phyloP scores from a whole-genome alignment of 35 echinoderm and acorn worm genomes.

The Eucidaris tribuloides region DNA sequence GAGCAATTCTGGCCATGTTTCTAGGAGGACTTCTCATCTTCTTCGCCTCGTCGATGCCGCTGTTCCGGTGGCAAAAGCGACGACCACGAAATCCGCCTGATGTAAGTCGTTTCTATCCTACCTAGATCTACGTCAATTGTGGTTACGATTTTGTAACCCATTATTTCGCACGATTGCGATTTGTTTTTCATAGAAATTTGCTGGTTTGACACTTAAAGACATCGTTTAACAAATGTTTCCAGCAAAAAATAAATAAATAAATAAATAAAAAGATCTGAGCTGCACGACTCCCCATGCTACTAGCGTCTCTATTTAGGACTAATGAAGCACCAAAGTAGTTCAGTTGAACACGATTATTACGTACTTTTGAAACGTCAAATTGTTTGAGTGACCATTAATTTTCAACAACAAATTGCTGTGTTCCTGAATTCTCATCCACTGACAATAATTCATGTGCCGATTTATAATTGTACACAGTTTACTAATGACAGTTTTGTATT shows the following conservation, averaged over 20 bases:
- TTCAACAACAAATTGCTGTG: no score
- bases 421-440: no score
- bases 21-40: constrained; percentile 42
- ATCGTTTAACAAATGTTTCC: no score
- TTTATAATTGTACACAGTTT: no score
- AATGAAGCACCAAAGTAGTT: no score
- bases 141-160: background rate
- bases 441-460: no score
- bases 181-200: background rate
- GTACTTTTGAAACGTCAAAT: no score
- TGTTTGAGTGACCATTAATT: no score
- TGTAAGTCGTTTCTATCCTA: constrained; percentile 2
- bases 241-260: background rate
- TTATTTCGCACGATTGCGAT: background rate
- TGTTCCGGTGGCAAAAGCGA: constrained; percentile 43
- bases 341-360: no score
- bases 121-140: background rate
- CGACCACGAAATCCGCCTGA: constrained; percentile 12
- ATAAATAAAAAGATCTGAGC: background rate
- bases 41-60: constrained; percentile 40
- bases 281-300: background rate
- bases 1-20: constrained; percentile 40
- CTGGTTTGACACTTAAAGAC: background rate
- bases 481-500: no score
- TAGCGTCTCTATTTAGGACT: no score